Evolutionary conservation across 1,140 invertebrate genomes (phyloP).

Genomic region (Neotoxoptera formosana): DNA sequence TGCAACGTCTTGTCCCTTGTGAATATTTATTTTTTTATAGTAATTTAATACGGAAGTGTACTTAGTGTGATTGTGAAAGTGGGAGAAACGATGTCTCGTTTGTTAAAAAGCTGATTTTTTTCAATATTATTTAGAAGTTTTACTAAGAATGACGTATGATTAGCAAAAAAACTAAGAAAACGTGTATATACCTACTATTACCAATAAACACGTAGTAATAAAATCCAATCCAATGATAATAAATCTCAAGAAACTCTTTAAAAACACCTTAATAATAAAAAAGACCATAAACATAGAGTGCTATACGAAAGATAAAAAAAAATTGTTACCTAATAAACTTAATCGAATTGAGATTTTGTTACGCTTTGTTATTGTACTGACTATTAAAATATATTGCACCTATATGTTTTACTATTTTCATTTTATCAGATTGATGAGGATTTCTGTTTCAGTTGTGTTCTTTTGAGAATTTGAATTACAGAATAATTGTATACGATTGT

Average conservation of each 20-base stretch:
- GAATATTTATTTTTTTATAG: background rate
- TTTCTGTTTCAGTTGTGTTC: background rate
- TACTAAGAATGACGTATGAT: background rate
- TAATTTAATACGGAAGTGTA: background rate
- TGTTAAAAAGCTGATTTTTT: background rate
- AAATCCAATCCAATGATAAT: constrained; percentile 22
- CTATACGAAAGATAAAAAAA: background rate
- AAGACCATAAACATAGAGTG: background rate
- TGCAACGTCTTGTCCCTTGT: background rate
- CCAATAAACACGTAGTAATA: background rate
- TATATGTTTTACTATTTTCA: background rate
- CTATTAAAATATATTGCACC: background rate
- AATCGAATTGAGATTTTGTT: constrained; percentile 24
- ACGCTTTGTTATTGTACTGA: background rate
- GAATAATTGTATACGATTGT: background rate
- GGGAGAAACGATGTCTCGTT: background rate
- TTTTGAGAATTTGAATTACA: background rate
- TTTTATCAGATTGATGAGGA: background rate
- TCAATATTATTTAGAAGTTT: background rate
- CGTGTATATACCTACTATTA: background rate
- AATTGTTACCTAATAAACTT: background rate
- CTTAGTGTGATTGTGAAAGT: background rate
- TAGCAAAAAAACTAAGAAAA: background rate
- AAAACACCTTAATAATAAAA: background rate
- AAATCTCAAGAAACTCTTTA: background rate